Percentiles rank a stretch among this genome's conserved stretches.
These are phyloP conservation scores for Thelohanellus kitauei DNA, from an alignment of 30 jellyfish, hydroid and myxozoan species.

Conservation along the genomic window DNA sequence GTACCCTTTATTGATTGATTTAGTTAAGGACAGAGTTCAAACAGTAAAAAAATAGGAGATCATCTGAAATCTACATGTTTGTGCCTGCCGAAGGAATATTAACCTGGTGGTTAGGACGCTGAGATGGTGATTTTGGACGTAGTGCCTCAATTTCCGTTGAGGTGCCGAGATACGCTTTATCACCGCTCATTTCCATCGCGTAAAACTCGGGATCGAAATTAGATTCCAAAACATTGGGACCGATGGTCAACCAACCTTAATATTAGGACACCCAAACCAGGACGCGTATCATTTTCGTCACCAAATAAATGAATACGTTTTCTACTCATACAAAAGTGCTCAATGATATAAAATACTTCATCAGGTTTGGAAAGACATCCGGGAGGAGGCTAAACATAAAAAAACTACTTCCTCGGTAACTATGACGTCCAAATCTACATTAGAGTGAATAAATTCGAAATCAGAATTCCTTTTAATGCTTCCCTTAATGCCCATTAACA, in stretches of 20 bases:
- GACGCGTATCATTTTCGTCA: slow-evolving; percentile 54
- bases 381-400: slow-evolving; percentile 20
- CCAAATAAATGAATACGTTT: slow-evolving; percentile 78
- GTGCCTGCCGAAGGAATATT: no score
- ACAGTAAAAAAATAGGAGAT: no score
- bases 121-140: slow-evolving; percentile 98
- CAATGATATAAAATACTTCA: slow-evolving; percentile 55
- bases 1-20: no score
- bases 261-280: slow-evolving; percentile 12
- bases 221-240: slow-evolving; percentile 65
- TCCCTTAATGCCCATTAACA: slow-evolving; percentile 85
- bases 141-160: slow-evolving; percentile 33
- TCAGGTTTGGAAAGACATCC: slow-evolving; percentile 73
- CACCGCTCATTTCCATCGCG: slow-evolving; percentile 20
- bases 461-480: slow-evolving; percentile 84
- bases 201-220: slow-evolving; percentile 35
- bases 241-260: slow-evolving; percentile 75
- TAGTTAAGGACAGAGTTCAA: no score
- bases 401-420: slow-evolving; percentile 51
- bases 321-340: slow-evolving; percentile 77
- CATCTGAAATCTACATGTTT: no score
- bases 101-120: no score
- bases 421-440: slow-evolving; percentile 69
- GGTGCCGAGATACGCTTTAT: slow-evolving; percentile 46
- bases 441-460: slow-evolving; percentile 76